phyloP scores from a whole-genome alignment of 2,888 invertebrate species.

The Linhomoeus sp. region DNA sequence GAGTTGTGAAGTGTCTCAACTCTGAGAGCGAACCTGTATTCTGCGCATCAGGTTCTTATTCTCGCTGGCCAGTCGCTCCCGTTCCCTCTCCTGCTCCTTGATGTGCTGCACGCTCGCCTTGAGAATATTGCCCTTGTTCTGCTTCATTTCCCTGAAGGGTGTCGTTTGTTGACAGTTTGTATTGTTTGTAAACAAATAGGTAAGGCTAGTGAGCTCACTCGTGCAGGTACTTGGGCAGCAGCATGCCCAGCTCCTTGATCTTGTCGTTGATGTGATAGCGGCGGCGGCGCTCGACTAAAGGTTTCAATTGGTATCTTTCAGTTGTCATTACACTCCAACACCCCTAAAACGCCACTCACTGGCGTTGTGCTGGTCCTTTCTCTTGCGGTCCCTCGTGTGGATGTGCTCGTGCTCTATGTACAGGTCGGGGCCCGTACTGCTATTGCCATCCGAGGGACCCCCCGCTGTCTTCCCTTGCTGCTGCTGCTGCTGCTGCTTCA shows the following conservation, averaged over 20 bases:
- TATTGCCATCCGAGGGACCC: no score
- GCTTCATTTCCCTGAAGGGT: slow-evolving; percentile 29
- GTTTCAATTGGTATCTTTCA: no score
- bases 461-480: slow-evolving; percentile 13
- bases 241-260: slow-evolving; percentile 81
- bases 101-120: slow-evolving; percentile 95
- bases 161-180: not conserved
- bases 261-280: slow-evolving; percentile 94
- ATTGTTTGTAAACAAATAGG: not conserved
- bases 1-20: no score
- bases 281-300: slow-evolving; percentile 34
- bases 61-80: slow-evolving; percentile 48
- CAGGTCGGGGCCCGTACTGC: slow-evolving; percentile 15
- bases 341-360: slow-evolving; percentile 11
- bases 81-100: slow-evolving; percentile 49
- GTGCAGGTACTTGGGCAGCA: slow-evolving; percentile 57
- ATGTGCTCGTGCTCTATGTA: slow-evolving; percentile 14
- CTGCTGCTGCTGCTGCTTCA: slow-evolving; percentile 9
- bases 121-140: slow-evolving; percentile 64
- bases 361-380: slow-evolving; percentile 29
- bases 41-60: no score
- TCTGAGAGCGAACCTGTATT: no score
- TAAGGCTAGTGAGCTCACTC: not conserved
- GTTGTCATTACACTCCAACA: not conserved
- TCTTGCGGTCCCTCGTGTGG: slow-evolving; percentile 15